A percentile compares a stretch with the other conserved stretches of the same genome.
These are phyloP conservation scores for Apomyelois bistriatella DNA, from an alignment of 2,888 invertebrate species.

Conservation along the genomic window DNA sequence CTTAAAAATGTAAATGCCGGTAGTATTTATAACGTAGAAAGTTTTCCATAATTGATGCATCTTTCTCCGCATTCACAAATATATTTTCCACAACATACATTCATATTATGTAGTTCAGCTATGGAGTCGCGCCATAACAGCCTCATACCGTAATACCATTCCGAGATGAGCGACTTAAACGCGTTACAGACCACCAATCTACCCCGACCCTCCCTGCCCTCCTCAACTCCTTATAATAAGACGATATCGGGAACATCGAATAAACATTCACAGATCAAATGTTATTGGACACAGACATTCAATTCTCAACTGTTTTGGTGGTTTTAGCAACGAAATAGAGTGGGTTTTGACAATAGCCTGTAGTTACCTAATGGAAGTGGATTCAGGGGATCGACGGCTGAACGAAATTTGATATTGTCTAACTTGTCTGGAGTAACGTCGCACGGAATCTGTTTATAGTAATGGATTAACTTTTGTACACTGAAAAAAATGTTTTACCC, in stretches of 20 bases:
- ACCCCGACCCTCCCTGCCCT: slow-evolving; percentile 36
- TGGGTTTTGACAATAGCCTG: slow-evolving; percentile 72
- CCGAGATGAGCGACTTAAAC: slow-evolving; percentile 77
- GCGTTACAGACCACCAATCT: slow-evolving; percentile 57
- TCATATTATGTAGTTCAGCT: no score
- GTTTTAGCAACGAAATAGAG: slow-evolving; percentile 57
- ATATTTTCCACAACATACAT: no score
- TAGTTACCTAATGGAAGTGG: slow-evolving; percentile 71
- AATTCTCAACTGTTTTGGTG: slow-evolving; percentile 68
- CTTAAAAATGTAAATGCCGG: no score
- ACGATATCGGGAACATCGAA: slow-evolving; percentile 31
- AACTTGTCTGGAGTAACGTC: slow-evolving; percentile 41
- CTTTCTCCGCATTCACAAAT: no score
- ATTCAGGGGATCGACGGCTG: slow-evolving; percentile 41
- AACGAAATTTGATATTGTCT: slow-evolving; percentile 59
- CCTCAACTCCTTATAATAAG: slow-evolving; percentile 21
- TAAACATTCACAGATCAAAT: slow-evolving; percentile 37
- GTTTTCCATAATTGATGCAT: no score
- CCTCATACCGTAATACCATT: slow-evolving; percentile 73
- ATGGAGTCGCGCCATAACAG: slow-evolving; percentile 25
- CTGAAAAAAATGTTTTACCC: no score
- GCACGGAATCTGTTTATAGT: slow-evolving; percentile 28
- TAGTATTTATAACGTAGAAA: no score
- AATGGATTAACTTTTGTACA: slow-evolving; percentile 25
- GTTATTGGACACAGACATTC: slow-evolving; percentile 48